Percentiles rank a stretch among this genome's conserved stretches.
phyloP scores from a whole-genome alignment of 1,140 invertebrate species.

The Wiebesia pumilae region DNA sequence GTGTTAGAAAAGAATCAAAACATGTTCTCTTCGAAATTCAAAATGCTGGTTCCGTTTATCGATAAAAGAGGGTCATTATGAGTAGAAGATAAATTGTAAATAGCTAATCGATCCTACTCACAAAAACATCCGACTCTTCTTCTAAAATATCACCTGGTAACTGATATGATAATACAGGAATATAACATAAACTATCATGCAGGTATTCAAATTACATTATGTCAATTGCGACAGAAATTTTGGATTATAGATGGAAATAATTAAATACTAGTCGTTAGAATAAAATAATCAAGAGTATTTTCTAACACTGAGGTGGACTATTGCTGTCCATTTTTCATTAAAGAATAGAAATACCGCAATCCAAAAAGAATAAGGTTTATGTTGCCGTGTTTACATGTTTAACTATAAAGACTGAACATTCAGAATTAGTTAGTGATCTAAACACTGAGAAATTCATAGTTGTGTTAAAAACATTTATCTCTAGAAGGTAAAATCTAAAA shows the following conservation, averaged over 20 bases:
- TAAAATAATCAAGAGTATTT: constrained; percentile 55
- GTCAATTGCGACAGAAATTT: constrained; percentile 44
- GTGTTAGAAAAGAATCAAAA: no score
- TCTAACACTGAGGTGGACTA: background rate
- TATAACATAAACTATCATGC: no score
- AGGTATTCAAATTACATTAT: no score
- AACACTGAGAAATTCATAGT: constrained; percentile 56
- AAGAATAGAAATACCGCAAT: constrained; percentile 52
- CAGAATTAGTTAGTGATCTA: constrained; percentile 61
- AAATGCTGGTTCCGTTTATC: no score
- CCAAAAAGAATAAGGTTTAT: constrained; percentile 34
- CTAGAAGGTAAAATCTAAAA: constrained; percentile 53
- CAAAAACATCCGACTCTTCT: constrained; percentile 67
- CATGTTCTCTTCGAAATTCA: no score
- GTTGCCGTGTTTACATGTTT: constrained; percentile 41
- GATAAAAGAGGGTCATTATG: no score
- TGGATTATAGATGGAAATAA: constrained; percentile 54
- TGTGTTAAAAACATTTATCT: constrained; percentile 57
- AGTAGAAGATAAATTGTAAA: constrained; percentile 67
- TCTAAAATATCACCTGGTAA: constrained; percentile 50
- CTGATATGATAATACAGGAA: no score
- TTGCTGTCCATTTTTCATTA: constrained; percentile 46
- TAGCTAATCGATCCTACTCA: constrained; percentile 56
- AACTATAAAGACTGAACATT: constrained; percentile 56
- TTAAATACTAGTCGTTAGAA: constrained; percentile 45